Conservation (phyloP, 2,113 vertebrate genomes). For the Chlorodrepanis virens region DNA sequence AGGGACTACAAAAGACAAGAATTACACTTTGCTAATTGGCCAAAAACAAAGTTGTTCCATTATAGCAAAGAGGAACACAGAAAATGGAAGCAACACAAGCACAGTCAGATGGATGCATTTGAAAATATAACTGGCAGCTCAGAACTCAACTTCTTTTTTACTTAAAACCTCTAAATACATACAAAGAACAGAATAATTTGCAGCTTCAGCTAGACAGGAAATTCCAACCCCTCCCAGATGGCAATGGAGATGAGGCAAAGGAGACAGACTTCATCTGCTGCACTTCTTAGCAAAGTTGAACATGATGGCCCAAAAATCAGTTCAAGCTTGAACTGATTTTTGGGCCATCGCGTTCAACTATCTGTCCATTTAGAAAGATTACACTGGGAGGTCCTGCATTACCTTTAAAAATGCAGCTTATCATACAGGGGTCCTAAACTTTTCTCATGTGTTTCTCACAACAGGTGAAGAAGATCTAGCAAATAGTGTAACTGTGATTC, state of each 20-base stretch:
- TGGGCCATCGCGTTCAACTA: neutral
- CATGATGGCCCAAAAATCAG: no score
- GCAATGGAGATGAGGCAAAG: fast-evolving
- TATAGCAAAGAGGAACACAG: neutral
- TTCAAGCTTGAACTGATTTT: neutral
- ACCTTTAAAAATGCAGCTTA: neutral
- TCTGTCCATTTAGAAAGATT: neutral
- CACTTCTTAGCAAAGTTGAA: neutral
- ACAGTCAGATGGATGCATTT: neutral
- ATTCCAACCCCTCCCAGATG: neutral
- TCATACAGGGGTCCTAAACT: neutral
- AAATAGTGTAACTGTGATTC: neutral
- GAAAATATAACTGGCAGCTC: neutral
- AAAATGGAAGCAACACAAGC: neutral
- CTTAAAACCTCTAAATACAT: neutral
- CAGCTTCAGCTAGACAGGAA: neutral
- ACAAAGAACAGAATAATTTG: neutral
- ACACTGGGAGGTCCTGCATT: neutral
- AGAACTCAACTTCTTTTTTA: neutral
- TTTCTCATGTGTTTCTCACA: neutral
- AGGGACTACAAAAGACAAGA: neutral
- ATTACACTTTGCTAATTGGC: neutral
- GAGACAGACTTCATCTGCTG: neutral
- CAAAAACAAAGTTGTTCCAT: neutral
- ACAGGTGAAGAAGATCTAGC: neutral